These are phyloP conservation scores for Psittacula derbiana DNA, from an alignment of 2,797 vertebrate species.

Conservation along the genomic window DNA sequence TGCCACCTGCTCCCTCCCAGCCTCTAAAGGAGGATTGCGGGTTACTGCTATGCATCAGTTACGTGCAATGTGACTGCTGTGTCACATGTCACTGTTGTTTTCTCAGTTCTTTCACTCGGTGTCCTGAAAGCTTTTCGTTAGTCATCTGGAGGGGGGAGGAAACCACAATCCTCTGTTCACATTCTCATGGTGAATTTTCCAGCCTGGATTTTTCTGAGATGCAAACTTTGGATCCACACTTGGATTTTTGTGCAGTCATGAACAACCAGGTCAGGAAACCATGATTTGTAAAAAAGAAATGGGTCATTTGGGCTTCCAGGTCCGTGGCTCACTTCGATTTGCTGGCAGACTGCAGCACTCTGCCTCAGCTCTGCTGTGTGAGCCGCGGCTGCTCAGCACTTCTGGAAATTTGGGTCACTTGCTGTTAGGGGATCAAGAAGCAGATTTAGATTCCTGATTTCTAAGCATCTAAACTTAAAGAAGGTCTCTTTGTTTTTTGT, in stretches of 20 bases:
- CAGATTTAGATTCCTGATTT: background rate
- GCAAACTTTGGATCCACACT: background rate
- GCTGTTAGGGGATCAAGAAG: background rate
- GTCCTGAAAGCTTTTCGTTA: constrained; percentile 27
- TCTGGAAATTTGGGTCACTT: background rate
- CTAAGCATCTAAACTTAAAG: background rate
- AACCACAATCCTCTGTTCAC: background rate
- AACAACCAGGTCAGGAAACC: constrained; percentile 41
- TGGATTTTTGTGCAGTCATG: background rate
- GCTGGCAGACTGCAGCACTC: background rate
- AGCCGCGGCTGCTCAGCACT: background rate
- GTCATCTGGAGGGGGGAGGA: background rate
- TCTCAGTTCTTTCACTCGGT: background rate
- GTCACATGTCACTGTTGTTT: constrained; percentile 7
- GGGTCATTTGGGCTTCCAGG: constrained; percentile 29
- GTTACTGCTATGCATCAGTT: background rate
- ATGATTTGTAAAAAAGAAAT: background rate
- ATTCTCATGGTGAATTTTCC: constrained; percentile 16
- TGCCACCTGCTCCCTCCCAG: constrained; percentile 35
- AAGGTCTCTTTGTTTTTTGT: background rate
- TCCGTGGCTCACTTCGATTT: constrained; percentile 38
- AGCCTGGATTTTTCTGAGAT: background rate
- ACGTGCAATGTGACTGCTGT: background rate
- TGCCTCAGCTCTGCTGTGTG: background rate
- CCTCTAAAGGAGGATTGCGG: background rate